Conservation (phyloP, 30 jellyfish, hydroid and myxozoan genomes). For the Nemopilema nomurai region DNA sequence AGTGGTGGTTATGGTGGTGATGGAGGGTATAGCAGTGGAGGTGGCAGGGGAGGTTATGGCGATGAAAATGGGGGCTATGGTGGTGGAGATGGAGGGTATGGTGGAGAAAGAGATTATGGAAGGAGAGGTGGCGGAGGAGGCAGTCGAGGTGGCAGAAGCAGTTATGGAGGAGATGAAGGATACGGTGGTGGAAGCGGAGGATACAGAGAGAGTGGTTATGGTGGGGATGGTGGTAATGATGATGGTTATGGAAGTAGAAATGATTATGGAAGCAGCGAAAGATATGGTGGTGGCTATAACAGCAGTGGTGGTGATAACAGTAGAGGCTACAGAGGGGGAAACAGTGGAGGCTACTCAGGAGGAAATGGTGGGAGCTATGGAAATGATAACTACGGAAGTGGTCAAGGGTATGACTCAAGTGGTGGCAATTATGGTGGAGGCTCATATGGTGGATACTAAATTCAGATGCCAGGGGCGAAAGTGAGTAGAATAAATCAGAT, state of each 20-base stretch:
- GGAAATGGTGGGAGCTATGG: background rate
- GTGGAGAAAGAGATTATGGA: conserved; percentile 33
- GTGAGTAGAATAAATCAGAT: no score
- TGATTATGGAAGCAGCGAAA: background rate
- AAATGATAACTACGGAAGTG: conserved; percentile 11
- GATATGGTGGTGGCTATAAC: conserved; percentile 17
- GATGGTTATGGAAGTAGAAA: background rate
- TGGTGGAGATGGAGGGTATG: conserved; percentile 15
- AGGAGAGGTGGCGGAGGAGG: conserved; percentile 35
- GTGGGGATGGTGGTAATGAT: conserved; percentile 10
- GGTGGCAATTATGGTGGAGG: conserved; percentile 28
- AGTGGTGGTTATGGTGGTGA: conserved; percentile 6
- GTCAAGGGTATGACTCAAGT: conserved; percentile 2
- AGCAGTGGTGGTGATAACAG: conserved; percentile 18
- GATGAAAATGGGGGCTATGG: conserved; percentile 32
- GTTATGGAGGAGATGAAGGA: conserved; percentile 24
- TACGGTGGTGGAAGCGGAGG: conserved; percentile 27
- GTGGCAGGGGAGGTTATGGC: conserved; percentile 22
- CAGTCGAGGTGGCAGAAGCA: conserved; percentile 4
- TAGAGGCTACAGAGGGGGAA: conserved; percentile 29
- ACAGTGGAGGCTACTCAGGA: background rate
- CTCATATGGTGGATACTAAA: conserved; percentile 27
- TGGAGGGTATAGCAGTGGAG: background rate
- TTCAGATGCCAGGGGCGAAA: background rate
- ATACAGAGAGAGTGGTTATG: background rate